A percentile compares a stretch with the other conserved stretches of the same genome.
Evolutionary conservation across 2,113 vertebrate genomes (phyloP).

Genomic region (Ascaphus truei): DNA sequence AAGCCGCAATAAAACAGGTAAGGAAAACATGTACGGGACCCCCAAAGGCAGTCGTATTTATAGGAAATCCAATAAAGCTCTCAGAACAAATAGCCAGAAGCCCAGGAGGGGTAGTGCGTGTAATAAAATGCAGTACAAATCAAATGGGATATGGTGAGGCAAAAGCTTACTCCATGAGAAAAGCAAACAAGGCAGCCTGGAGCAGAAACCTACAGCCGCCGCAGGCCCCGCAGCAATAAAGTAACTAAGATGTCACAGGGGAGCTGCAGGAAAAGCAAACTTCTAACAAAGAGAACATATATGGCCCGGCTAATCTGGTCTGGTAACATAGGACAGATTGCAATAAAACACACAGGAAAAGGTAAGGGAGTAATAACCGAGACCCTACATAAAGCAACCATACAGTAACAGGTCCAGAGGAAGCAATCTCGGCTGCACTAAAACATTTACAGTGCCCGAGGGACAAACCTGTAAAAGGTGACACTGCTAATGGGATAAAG

Average conservation of each 20-base stretch:
- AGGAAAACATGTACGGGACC: slow-evolving; percentile 61
- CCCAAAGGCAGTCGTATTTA: slow-evolving; percentile 62
- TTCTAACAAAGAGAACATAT: slow-evolving; percentile 45
- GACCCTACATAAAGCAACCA: slow-evolving; percentile 38
- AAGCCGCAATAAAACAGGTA: slow-evolving; percentile 61
- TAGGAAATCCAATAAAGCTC: slow-evolving; percentile 68
- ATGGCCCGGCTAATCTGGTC: slow-evolving; percentile 43
- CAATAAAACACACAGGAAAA: slow-evolving; percentile 49
- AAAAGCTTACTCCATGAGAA: slow-evolving; percentile 54
- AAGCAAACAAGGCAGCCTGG: slow-evolving; percentile 58
- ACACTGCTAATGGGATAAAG: slow-evolving; percentile 32
- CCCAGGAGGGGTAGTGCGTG: slow-evolving; percentile 48
- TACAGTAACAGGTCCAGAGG: slow-evolving; percentile 35
- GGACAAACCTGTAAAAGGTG: slow-evolving; percentile 43
- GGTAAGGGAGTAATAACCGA: slow-evolving; percentile 42
- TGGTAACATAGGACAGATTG: slow-evolving; percentile 46
- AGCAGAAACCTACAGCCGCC: slow-evolving; percentile 48
- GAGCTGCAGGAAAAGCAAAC: slow-evolving; percentile 51
- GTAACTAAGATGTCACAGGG: slow-evolving; percentile 45
- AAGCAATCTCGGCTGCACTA: slow-evolving; percentile 43
- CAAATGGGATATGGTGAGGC: slow-evolving; percentile 56
- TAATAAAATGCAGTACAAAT: slow-evolving; percentile 63
- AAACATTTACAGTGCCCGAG: slow-evolving; percentile 41
- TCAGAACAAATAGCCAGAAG: slow-evolving; percentile 63
- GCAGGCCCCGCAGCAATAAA: slow-evolving; percentile 47